Conservation (phyloP, 1,140 invertebrate genomes). For the Babylonia areolata region DNA sequence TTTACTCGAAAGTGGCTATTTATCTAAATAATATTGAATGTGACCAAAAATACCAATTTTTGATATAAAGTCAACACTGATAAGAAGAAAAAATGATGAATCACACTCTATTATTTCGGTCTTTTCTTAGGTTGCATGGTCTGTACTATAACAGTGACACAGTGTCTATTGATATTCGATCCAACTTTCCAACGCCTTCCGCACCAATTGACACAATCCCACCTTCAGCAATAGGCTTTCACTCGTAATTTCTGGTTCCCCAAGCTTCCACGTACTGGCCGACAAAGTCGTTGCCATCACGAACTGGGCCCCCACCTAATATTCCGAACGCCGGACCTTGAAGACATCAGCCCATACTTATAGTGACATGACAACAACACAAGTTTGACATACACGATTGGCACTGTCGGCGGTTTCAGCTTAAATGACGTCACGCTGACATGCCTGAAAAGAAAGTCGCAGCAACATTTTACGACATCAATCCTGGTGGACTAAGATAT, state of each 20-base stretch:
- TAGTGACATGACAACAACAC: slow-evolving; percentile 26
- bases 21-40: no score
- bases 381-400: slow-evolving; percentile 5
- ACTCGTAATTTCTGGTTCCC: slow-evolving; percentile 91
- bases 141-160: no score
- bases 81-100: no score
- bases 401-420: slow-evolving; percentile 28
- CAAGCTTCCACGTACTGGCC: slow-evolving; percentile 92
- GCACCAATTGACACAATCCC: no score
- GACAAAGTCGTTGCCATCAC: slow-evolving; percentile 90
- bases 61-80: no score
- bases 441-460: background rate
- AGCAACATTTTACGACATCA: background rate
- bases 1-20: no score
- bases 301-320: slow-evolving; percentile 79
- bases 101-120: no score
- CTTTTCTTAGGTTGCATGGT: no score
- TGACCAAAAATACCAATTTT: no score
- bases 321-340: slow-evolving; percentile 91
- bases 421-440: slow-evolving; percentile 32
- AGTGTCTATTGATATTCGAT: no score
- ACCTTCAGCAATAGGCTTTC: slow-evolving; percentile 95
- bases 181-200: no score
- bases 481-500: no score
- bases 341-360: slow-evolving; percentile 88